Base-by-base conservation (phyloP, 1,140 invertebrate species). In the Temnothorax curvispinosus region DNA sequence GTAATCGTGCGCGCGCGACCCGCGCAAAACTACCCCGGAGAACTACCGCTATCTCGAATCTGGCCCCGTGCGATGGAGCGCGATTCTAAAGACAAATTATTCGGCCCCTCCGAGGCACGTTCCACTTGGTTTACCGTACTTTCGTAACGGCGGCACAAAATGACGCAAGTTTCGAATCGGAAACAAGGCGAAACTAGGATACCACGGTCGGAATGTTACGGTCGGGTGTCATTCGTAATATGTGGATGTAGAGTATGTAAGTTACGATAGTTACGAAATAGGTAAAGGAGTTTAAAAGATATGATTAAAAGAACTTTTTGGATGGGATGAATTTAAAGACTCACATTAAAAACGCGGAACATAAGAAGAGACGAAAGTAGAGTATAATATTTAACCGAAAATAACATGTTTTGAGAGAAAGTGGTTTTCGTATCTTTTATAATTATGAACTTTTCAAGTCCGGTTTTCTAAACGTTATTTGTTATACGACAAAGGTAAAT, bases 71-170 rank as follows among this genome's bases (percentile, higher is more conserved):
- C 78, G 78, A 87, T 74, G 81, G 64, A 47, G 54, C 67, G 54
- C 85, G 65, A 86, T 71, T 81, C 54, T 65, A 69, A 71, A 86
- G 75, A 87, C 78, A 84, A 87, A 84, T 87, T 87, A 87, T 87
- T 82, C 67, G 78, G 44, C 35, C 56, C 52, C 52, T 86, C 38
- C 47, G 82, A 77, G 74, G 74, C 82, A 76, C 35, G 82, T 77
- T 76, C 58, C 69, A 35, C 82, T 65, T 58, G 69, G 69, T 84
- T 78, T 85, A 58, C 60, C 41, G 74, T 74, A 84, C 56, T 47
- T 52, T 60, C 56, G 35, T 44, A 80, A 80, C 62, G n/a, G n/a
- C 15, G 35, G 62, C 32, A 21, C 69, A 32, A 84, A 75, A 75
- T 84, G 71, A 75, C 41, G 32, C 69, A 75, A 84, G 80, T 84